Conservation (phyloP, 2,797 vertebrate genomes). For the Rhincodon typus region DNA sequence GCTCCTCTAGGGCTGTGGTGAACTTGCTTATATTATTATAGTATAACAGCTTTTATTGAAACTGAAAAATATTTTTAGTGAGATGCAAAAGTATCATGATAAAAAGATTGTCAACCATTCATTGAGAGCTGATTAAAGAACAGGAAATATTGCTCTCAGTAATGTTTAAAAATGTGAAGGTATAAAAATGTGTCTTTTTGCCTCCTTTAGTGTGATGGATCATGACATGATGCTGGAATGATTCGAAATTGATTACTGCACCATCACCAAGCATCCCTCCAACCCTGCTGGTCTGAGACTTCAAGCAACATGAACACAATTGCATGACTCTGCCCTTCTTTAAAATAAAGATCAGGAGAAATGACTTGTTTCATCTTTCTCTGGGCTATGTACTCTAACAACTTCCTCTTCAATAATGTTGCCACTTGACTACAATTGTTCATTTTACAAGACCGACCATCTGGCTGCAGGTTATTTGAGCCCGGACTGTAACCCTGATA, state of each 20-base stretch:
- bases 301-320: slow-evolving; percentile 5
- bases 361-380: neutral
- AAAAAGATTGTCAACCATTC: neutral
- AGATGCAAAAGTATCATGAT: neutral
- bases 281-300: neutral
- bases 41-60: neutral
- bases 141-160: neutral
- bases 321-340: neutral
- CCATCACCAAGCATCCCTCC: neutral
- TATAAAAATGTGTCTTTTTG: neutral
- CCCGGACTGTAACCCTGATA: neutral
- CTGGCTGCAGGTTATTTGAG: neutral
- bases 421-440: neutral
- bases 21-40: neutral
- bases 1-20: too few species aligned
- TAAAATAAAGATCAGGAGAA: neutral
- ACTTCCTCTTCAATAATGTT: neutral
- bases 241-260: neutral
- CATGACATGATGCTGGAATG: neutral
- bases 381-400: neutral
- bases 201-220: neutral
- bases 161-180: neutral
- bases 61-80: neutral
- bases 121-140: neutral
- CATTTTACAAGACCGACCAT: neutral